These are phyloP conservation scores for Pachycephus smyrnensis DNA, from an alignment of 2,888 invertebrate genomes.

Conservation along the genomic window DNA sequence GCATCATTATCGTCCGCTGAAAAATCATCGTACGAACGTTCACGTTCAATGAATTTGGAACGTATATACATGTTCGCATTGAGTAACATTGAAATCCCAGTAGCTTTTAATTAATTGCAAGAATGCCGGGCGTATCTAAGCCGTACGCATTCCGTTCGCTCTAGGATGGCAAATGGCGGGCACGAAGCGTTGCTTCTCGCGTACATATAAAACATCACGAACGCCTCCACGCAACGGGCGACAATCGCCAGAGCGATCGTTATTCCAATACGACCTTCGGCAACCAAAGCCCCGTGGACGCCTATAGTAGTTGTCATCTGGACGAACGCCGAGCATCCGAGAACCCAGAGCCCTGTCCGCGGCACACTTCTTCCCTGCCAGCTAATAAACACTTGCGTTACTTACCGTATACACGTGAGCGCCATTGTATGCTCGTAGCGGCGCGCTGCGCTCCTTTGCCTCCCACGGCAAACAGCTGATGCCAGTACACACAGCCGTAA, in stretches of 20 bases:
- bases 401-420: conserved; percentile 30
- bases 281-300: conserved; percentile 37
- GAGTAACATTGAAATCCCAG: conserved; percentile 31
- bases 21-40: not conserved
- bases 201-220: not conserved
- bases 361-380: conserved; percentile 21
- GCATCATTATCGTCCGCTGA: not conserved
- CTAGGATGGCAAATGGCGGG: not conserved
- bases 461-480: conserved; percentile 46
- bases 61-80: conserved; percentile 19
- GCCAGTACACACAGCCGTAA: conserved; percentile 9
- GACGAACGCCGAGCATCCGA: not conserved
- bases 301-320: not conserved
- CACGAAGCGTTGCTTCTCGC: not conserved
- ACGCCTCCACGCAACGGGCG: not conserved
- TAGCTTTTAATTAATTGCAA: conserved; percentile 53
- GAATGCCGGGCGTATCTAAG: conserved; percentile 46
- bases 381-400: conserved; percentile 37
- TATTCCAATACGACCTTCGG: conserved; percentile 48
- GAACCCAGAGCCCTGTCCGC: conserved; percentile 14
- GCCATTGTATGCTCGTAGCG: conserved; percentile 36
- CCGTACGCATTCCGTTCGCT: conserved; percentile 38
- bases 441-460: conserved; percentile 11
- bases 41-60: not conserved
- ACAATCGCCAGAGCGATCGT: not conserved